Evolutionary conservation across 1,140 invertebrate genomes (phyloP).

Genomic region (Anagrus nilaparvatae): DNA sequence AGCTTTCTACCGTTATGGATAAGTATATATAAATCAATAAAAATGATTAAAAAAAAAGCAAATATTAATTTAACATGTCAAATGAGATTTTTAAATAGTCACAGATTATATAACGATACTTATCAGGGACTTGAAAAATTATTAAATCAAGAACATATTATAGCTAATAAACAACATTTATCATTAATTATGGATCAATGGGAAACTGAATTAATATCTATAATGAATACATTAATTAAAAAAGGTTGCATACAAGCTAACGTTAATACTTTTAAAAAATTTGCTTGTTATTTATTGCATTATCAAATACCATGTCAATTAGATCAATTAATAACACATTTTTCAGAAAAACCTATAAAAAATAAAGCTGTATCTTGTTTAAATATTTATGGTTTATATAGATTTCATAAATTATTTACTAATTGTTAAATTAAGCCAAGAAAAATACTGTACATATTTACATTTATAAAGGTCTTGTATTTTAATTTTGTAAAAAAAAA

Average conservation of each 20-base stretch:
- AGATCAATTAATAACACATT: too few species aligned
- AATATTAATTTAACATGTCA: slow-evolving; percentile 53
- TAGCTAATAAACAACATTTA: slow-evolving; percentile 49
- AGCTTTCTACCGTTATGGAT: slow-evolving; percentile 67
- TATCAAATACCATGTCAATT: slow-evolving; percentile 45
- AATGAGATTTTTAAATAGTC: slow-evolving; percentile 49
- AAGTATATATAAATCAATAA: slow-evolving; percentile 54
- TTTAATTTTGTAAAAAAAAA: too few species aligned
- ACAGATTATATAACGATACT: slow-evolving; percentile 33
- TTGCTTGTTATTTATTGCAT: slow-evolving; percentile 50
- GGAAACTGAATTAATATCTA: slow-evolving; percentile 41
- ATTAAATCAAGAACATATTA: slow-evolving; percentile 39
- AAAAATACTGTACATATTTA: too few species aligned
- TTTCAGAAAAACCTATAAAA: too few species aligned
- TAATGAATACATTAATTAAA: slow-evolving; percentile 41
- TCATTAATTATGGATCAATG: slow-evolving; percentile 44
- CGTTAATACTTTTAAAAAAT: slow-evolving; percentile 29
- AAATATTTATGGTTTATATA: too few species aligned
- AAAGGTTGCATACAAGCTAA: slow-evolving; percentile 27
- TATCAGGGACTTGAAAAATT: slow-evolving; percentile 28
- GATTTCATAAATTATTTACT: too few species aligned
- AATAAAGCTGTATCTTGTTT: too few species aligned
- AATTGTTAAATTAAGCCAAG: too few species aligned
- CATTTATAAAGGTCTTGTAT: too few species aligned
- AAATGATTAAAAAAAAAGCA: slow-evolving; percentile 29